phyloP scores from a whole-genome alignment of 2,888 invertebrate species.

The Andrena fulva region DNA sequence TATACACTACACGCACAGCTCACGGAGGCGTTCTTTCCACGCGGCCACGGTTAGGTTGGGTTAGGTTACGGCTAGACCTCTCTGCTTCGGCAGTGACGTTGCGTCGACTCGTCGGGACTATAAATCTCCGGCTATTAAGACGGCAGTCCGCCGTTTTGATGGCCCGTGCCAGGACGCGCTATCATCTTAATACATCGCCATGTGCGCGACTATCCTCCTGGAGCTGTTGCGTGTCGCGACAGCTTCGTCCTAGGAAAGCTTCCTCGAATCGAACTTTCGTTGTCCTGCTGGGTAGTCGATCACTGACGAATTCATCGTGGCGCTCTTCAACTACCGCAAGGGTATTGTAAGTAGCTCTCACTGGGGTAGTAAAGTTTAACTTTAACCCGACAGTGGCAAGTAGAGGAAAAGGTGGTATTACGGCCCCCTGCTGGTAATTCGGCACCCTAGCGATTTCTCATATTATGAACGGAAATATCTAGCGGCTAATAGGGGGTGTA shows the following conservation, averaged over 20 bases:
- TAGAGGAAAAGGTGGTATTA: too few relatives aligned
- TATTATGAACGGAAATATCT: too few relatives aligned
- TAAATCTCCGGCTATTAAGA: slow-evolving; percentile 82
- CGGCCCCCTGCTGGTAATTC: too few relatives aligned
- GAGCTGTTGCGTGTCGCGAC: not conserved
- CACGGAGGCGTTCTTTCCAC: slow-evolving; percentile 49
- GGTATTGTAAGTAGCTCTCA: not conserved
- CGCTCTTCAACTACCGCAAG: not conserved
- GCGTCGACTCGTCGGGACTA: slow-evolving; percentile 63
- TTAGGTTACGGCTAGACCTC: slow-evolving; percentile 66
- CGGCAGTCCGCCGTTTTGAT: slow-evolving; percentile 83
- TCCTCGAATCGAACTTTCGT: not conserved
- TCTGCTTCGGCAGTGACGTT: slow-evolving; percentile 46
- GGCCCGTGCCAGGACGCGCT: slow-evolving; percentile 76
- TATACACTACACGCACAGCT: slow-evolving; percentile 9
- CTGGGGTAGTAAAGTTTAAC: not conserved
- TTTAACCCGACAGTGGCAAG: too few relatives aligned
- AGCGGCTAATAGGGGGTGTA: too few relatives aligned
- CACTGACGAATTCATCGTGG: not conserved
- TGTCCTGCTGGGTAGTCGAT: not conserved
- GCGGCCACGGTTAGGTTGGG: slow-evolving; percentile 50
- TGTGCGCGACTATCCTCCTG: slow-evolving; percentile 18
- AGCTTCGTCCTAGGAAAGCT: not conserved
- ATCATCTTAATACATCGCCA: slow-evolving; percentile 63
- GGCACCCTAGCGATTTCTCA: too few relatives aligned